phyloP scores from a whole-genome alignment of 2,113 vertebrate species.

The Promerops cafer region DNA sequence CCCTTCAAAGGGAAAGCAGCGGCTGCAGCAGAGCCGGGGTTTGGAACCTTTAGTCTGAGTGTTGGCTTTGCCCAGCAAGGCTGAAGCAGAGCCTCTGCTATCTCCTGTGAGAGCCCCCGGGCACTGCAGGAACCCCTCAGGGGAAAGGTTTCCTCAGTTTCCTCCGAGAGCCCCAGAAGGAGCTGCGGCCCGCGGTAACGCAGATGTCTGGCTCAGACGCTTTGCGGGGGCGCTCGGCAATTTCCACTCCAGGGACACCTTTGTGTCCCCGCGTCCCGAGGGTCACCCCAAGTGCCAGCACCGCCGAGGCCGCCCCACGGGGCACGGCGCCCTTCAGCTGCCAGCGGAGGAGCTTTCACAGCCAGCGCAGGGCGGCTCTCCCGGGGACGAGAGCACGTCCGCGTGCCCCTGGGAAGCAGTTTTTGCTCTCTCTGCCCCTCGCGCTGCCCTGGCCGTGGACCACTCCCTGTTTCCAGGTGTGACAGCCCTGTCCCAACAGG shows the following conservation, averaged over 20 bases:
- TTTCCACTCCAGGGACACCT: not conserved
- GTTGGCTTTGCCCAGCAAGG: not conserved
- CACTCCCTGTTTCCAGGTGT: slow-evolving; percentile 36
- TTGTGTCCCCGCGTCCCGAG: not conserved
- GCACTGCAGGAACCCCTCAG: not conserved
- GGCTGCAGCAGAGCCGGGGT: not conserved
- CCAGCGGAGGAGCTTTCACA: not conserved
- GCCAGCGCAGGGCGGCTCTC: not conserved
- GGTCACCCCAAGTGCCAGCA: not conserved
- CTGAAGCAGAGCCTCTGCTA: not conserved
- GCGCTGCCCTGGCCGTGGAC: not conserved
- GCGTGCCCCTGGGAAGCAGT: not conserved
- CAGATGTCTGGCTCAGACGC: not conserved
- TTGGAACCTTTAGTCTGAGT: not conserved
- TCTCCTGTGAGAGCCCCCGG: not conserved
- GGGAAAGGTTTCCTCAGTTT: not conserved
- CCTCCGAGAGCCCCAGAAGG: not conserved
- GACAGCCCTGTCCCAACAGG: slow-evolving; percentile 52
- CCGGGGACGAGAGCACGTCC: rapidly evolving
- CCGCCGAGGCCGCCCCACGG: not conserved
- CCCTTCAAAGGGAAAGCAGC: not conserved
- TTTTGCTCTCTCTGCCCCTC: not conserved
- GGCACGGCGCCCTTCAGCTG: not conserved
- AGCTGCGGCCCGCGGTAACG: not conserved
- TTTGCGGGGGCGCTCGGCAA: not conserved